Conservation (phyloP, 2,113 vertebrate genomes). For the Plestiodon gilberti region DNA sequence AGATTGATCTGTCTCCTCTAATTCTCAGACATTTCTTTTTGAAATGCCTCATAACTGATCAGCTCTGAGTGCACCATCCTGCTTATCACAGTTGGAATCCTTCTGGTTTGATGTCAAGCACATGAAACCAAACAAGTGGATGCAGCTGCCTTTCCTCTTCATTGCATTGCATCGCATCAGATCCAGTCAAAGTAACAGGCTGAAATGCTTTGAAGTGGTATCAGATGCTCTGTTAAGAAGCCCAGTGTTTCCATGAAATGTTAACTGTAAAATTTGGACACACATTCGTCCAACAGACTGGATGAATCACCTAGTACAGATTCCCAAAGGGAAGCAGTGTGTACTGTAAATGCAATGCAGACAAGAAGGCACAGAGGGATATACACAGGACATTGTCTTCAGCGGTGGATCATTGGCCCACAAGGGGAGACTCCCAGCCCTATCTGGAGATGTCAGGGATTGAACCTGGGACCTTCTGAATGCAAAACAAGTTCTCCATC, state of each 20-base stretch:
- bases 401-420: too few relatives aligned
- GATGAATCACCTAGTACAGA: background rate
- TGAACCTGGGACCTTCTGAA: too few relatives aligned
- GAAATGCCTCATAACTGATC: background rate
- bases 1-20: background rate
- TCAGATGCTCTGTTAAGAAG: background rate
- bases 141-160: constrained; percentile 13
- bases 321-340: background rate
- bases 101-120: constrained; percentile 14
- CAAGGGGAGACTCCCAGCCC: too few relatives aligned
- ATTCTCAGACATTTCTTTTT: background rate
- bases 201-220: constrained; percentile 29
- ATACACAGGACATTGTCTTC: too few relatives aligned
- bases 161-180: background rate
- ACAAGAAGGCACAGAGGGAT: too few relatives aligned
- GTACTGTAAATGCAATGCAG: too few relatives aligned
- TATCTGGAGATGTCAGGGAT: too few relatives aligned
- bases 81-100: constrained; percentile 20
- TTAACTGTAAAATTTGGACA: background rate
- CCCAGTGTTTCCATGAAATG: background rate
- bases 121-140: background rate
- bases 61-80: background rate
- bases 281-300: background rate
- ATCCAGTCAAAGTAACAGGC: background rate
- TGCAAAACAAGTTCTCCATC: too few relatives aligned